phyloP scores from a whole-genome alignment of 2,113 vertebrate species.

The Symphodus melops region DNA sequence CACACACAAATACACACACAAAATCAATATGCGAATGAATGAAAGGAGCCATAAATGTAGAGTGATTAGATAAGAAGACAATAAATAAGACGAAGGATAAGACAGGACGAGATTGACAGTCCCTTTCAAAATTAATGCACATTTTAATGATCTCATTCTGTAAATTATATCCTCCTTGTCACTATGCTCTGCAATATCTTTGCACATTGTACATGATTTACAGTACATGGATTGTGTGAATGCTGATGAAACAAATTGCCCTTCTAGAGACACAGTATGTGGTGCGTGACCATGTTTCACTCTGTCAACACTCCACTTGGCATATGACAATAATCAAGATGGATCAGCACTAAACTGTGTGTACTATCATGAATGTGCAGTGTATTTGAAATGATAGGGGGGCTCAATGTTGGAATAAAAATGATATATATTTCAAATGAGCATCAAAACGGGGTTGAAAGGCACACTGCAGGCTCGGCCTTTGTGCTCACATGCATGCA shows the following conservation, averaged over 20 bases:
- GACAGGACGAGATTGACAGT: slow-evolving; percentile 38
- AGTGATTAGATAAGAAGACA: slow-evolving; percentile 43
- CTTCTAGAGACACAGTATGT: slow-evolving; percentile 34
- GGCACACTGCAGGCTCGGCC: slow-evolving; percentile 25
- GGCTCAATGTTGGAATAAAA: slow-evolving; percentile 44
- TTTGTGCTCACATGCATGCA: slow-evolving; percentile 17
- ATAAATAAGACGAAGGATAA: slow-evolving; percentile 41
- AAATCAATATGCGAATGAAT: slow-evolving; percentile 38
- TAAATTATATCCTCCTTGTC: slow-evolving; percentile 38
- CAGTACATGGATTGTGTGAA: slow-evolving; percentile 16
- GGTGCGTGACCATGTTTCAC: slow-evolving; percentile 55
- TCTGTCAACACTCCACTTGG: slow-evolving; percentile 34
- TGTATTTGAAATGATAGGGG: slow-evolving; percentile 50
- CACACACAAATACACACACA: neutral
- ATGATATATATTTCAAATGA: slow-evolving; percentile 56
- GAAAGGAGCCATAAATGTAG: slow-evolving; percentile 35
- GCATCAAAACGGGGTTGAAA: slow-evolving; percentile 25
- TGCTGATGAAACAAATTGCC: slow-evolving; percentile 27
- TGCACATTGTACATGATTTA: slow-evolving; percentile 50
- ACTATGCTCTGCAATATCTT: slow-evolving; percentile 16
- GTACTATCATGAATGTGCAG: slow-evolving; percentile 9
- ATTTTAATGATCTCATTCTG: slow-evolving; percentile 53
- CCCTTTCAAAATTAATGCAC: slow-evolving; percentile 45
- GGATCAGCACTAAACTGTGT: slow-evolving; percentile 46
- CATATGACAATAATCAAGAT: slow-evolving; percentile 73